These are phyloP conservation scores for Melipona beecheii DNA, from an alignment of 2,888 invertebrate genomes.

Conservation along the genomic window DNA sequence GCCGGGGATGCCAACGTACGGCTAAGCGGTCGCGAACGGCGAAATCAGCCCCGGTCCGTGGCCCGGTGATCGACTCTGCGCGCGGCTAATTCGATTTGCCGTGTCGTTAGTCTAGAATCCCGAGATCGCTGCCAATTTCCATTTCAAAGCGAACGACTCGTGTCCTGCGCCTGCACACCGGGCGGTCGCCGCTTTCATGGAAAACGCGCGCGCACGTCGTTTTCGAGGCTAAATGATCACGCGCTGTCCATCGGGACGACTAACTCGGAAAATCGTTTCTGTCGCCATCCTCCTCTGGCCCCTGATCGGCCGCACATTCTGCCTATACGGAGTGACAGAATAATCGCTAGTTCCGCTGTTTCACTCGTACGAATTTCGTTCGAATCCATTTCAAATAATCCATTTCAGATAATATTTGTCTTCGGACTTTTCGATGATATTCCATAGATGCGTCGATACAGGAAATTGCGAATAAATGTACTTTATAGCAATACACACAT, in stretches of 20 bases:
- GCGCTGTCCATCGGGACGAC: slow-evolving; percentile 1
- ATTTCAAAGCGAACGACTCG: slow-evolving; percentile 66
- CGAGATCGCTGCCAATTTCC: slow-evolving; percentile 69
- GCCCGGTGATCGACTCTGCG: slow-evolving; percentile 56
- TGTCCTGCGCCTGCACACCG: slow-evolving; percentile 13
- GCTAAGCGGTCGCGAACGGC: slow-evolving; percentile 33
- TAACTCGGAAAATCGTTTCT: slow-evolving; percentile 2
- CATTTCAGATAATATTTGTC: neutral
- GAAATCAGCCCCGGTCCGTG: slow-evolving; percentile 38
- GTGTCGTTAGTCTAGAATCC: slow-evolving; percentile 70
- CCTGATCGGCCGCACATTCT: neutral
- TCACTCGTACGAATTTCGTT: neutral
- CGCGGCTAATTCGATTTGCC: slow-evolving; percentile 68
- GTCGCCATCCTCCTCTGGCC: neutral
- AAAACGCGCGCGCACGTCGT: neutral
- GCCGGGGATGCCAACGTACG: slow-evolving; percentile 9
- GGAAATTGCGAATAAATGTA: too few relatives aligned
- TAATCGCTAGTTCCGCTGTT: neutral
- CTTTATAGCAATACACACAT: too few relatives aligned
- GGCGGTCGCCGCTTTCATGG: neutral
- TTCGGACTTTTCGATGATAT: neutral
- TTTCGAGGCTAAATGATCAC: slow-evolving; percentile 21
- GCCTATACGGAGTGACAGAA: neutral
- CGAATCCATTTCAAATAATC: neutral
- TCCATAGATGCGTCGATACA: too few relatives aligned